Conservation (phyloP, 1,140 invertebrate genomes). For the Periplaneta americana region DNA sequence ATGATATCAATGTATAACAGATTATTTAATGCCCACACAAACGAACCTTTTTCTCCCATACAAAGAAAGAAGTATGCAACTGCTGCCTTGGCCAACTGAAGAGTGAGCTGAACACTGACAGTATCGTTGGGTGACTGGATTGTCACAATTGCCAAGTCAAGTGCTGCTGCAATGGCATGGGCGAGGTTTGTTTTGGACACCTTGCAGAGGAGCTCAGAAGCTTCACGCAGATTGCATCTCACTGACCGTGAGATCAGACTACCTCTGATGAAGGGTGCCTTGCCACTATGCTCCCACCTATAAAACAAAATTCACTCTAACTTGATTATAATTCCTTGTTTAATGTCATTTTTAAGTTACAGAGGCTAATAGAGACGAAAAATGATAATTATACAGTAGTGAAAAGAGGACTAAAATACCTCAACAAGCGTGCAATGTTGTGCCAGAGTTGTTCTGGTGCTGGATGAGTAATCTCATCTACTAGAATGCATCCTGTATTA, state of each 20-base stretch:
- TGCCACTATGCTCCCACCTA: constrained; percentile 25
- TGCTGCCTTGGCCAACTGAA: constrained; percentile 56
- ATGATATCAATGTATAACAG: not conserved
- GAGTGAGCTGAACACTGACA: constrained; percentile 39
- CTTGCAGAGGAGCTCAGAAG: constrained; percentile 12
- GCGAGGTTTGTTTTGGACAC: constrained; percentile 13
- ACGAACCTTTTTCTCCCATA: constrained; percentile 53
- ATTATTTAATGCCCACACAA: no score
- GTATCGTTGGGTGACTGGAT: no score
- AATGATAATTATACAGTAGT: not conserved
- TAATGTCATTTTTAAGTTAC: no score
- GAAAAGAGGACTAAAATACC: constrained; percentile 18
- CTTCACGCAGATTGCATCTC: constrained; percentile 14
- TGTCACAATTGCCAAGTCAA: not conserved
- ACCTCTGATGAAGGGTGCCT: constrained; percentile 4
- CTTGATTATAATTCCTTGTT: no score
- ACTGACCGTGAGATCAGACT: constrained; percentile 19
- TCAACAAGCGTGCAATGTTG: constrained; percentile 25
- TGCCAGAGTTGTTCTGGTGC: constrained; percentile 20
- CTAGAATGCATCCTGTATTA: constrained; percentile 31
- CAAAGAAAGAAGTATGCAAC: constrained; percentile 73
- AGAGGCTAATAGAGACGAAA: not conserved
- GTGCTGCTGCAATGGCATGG: constrained; percentile 15
- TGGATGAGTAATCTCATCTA: not conserved
- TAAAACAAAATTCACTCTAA: no score